These are phyloP conservation scores for Amphimedon queenslandica DNA, from an alignment of 37 sponge, comb jelly and placozoan species.

Conservation along the genomic window DNA sequence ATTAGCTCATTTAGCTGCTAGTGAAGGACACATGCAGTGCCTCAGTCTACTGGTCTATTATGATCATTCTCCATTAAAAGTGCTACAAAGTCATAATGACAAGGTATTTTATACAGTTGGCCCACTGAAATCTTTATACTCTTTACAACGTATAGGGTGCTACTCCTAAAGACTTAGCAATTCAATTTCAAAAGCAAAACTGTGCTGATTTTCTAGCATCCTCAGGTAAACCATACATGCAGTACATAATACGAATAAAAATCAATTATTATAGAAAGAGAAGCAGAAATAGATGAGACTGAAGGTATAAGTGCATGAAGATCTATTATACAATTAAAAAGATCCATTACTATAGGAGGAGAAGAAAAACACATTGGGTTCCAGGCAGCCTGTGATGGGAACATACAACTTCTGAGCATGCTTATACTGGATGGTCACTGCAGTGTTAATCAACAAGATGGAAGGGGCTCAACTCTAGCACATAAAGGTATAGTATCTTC, in stretches of 20 bases:
- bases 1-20: conserved; percentile 75
- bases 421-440: conserved; percentile 56
- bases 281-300: not conserved
- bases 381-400: conserved; percentile 56
- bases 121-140: not conserved
- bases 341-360: conserved; percentile 7
- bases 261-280: conserved; percentile 1
- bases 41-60: conserved; percentile 47
- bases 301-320: not conserved
- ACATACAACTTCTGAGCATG: conserved; percentile 52
- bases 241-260: not conserved
- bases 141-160: conserved; percentile 35
- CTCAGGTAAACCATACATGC: conserved; percentile 1
- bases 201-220: conserved; percentile 53
- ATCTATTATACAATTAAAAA: not conserved
- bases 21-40: conserved; percentile 75
- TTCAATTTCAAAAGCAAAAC: conserved; percentile 57
- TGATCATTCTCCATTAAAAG: conserved; percentile 16
- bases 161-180: conserved; percentile 55
- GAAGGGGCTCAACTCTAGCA: conserved; percentile 52
- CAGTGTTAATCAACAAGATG: conserved; percentile 58
- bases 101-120: conserved; percentile 33
- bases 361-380: conserved; percentile 61
- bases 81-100: conserved; percentile 53
- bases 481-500: conserved; percentile 64